Evolutionary conservation across 2,113 vertebrate species (phyloP), one percentile per base, ranked within the genome.

Genomic region (Pygoscelis adeliae): DNA sequence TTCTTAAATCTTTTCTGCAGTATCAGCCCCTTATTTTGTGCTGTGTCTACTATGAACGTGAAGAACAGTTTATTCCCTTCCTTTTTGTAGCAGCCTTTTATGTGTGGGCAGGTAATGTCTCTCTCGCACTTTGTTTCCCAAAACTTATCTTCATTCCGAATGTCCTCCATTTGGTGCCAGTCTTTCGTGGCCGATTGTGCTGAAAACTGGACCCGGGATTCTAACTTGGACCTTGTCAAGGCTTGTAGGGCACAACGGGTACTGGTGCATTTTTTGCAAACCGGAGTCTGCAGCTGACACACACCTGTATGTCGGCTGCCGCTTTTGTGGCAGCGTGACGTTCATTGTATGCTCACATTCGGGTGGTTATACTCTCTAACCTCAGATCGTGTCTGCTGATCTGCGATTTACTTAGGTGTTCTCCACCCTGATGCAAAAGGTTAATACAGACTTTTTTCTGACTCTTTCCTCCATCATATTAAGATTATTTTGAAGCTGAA

Each of bases 311-410:
- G 46, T 52, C 61, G 72, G 40, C 52, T 70, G 50, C 22, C 34
- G 55, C 20, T 32, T 4, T 9, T 59, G 50, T 44, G 53, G 18
- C 65, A 71, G 38, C 3, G 5, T 15, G 30, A 53, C 11, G 3
- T 36, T 69, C 11, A 6, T 5, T 11, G 52, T 34, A 1, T 14
- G 36, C 29, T 79, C 26, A 5, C 0, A 0, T 30, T 71, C 29
- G 32, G 49, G 36, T 55, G 49, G 7, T 65, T 69, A 19, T n/a
- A 29, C 0, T 59, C 22, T 59, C 49, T 61, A 11, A 36, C 10
- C 15, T 91, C 67, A 46, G 3, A 16, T 6, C 0, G 0, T 58
- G 14, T 55, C 34, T 2, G 1, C 65, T 83, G 15, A 32, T 38
- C 55, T 42, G 67, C 0, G 0, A 22, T 70, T 87, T 56, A 10